Base-by-base conservation (phyloP, 2,113 vertebrate genomes). In the Osmerus mordax region DNA sequence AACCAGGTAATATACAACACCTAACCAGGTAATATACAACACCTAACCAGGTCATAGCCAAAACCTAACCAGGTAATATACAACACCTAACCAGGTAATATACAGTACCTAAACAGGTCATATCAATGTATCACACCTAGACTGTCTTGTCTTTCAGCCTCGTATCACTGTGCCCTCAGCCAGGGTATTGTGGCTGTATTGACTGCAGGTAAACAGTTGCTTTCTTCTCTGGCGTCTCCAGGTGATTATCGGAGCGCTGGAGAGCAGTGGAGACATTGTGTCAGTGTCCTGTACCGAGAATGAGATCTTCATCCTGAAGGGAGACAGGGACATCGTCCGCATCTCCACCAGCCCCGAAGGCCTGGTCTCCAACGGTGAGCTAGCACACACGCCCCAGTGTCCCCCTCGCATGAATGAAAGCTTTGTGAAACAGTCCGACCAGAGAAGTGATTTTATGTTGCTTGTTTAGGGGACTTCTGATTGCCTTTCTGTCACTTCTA, bases 281-380 rank as follows among this genome's bases (percentile, higher is more conserved):
- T 97, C 95, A 13, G 95, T 99, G 70, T 96, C 96, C 6, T 97
- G 94, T 85, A 96, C 95, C 70, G 95, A 93, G 84, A 94, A 95
- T 69, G 97, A 99, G 87, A 97, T 99, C 86, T 99, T 99, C 81
- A 88, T 99, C 81, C 87, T 99, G 73, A 98, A 97, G 78, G 96
- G 96, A 80, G 96, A 99, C 73, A 87, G 96, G 85, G 95, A 99
- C 83, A 90, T 99, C 62, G 95, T 99, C 84, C 92, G 97, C 51
- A 93, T 99, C 73, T 95, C 97, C 15, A 96, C 87, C 86, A 90
- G 90, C 68, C 96, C 96, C 0, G 97, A 98, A 89, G 96, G 95
- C 74, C 75, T 93, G 0, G 70, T 90, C 3, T 92, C 95, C 62
- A 89, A 87, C 91, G 89, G 97, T 98, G 73, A 89, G 88, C 54